A percentile compares a stretch with the other conserved stretches of the same genome.
Conservation (phyloP, 2,797 vertebrate genomes). For the Coregonus sp. region DNA sequence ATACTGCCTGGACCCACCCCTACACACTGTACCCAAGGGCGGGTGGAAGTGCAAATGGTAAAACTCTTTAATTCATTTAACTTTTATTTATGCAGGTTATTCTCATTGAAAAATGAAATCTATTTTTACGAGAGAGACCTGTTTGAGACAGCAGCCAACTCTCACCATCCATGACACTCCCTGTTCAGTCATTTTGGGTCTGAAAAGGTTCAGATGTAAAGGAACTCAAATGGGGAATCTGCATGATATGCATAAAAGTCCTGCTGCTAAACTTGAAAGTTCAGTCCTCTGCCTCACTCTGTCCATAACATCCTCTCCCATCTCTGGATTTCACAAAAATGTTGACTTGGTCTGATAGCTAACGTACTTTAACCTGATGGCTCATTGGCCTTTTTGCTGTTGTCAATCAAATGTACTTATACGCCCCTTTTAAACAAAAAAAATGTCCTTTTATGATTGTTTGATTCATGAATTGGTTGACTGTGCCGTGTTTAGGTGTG, state of each 20-base stretch:
- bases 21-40: conserved; percentile 97
- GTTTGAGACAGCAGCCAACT: not conserved
- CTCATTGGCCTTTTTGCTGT: not conserved
- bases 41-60: conserved; percentile 99
- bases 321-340: not conserved
- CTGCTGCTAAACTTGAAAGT: conserved; percentile 33
- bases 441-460: no score
- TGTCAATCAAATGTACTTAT: no score
- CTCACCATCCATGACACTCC: conserved; percentile 27
- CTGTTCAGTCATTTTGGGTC: conserved; percentile 48
- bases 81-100: no score
- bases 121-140: not conserved
- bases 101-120: no score
- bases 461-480: not conserved
- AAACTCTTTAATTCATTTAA: conserved; percentile 9
- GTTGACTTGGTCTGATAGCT: not conserved
- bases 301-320: conserved; percentile 14
- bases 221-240: conserved; percentile 58
- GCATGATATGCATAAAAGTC: conserved; percentile 67
- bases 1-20: conserved; percentile 95
- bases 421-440: no score
- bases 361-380: not conserved
- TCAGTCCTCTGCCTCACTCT: conserved; percentile 16
- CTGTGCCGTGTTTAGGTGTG: conserved; percentile 79
- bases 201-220: conserved; percentile 71